Evolutionary conservation across 2,797 vertebrate genomes (phyloP).

Genomic region (Zenarchopterus dispar): DNA sequence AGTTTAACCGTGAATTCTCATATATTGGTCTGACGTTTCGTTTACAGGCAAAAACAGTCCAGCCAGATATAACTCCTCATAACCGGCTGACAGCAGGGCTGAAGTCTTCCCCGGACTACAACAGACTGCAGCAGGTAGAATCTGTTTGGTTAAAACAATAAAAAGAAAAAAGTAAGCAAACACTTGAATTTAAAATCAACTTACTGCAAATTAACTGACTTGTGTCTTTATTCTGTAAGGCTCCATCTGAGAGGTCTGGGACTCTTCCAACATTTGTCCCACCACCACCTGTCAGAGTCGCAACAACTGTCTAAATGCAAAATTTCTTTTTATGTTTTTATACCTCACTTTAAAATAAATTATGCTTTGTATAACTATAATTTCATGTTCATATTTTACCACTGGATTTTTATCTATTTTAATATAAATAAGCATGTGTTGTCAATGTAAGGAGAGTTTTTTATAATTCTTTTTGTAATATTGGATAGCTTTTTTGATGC

Average conservation of each 20-base stretch:
- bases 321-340: background rate
- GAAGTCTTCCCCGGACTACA: slow-evolving; percentile 70
- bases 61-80: slow-evolving; percentile 45
- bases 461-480: background rate
- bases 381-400: slow-evolving; percentile 21
- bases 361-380: background rate
- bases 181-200: background rate
- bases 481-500: background rate
- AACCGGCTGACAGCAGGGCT: slow-evolving; percentile 47
- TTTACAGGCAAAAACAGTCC: slow-evolving; percentile 55
- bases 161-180: background rate
- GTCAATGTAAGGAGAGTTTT: too few species aligned
- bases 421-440: too few species aligned
- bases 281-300: slow-evolving; percentile 71
- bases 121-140: slow-evolving; percentile 64
- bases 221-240: slow-evolving; percentile 52
- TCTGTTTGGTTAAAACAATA: too few species aligned
- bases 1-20: background rate
- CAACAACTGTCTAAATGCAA: slow-evolving; percentile 75
- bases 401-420: background rate
- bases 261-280: slow-evolving; percentile 63
- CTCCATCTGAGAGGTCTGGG: slow-evolving; percentile 53
- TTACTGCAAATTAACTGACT: background rate
- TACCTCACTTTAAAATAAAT: background rate
- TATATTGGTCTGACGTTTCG: background rate